These are phyloP conservation scores for Thymallus thymallus DNA, from an alignment of 2,113 vertebrate genomes.

Conservation along the genomic window DNA sequence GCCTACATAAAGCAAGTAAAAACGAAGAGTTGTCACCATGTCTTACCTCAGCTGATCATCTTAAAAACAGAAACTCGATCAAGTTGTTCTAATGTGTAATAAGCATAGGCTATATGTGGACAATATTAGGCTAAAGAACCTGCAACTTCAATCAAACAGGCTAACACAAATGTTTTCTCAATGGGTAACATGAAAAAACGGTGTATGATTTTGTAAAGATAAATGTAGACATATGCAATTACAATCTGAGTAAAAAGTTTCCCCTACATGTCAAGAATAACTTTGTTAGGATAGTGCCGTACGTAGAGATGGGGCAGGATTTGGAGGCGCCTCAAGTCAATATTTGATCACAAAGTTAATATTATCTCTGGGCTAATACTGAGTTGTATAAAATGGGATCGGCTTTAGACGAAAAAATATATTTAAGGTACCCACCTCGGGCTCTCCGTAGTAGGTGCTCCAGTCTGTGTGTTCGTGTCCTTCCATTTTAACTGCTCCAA, in stretches of 20 bases:
- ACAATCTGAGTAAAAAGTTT: slow-evolving; percentile 58
- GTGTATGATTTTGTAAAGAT: slow-evolving; percentile 11
- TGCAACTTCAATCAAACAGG: slow-evolving; percentile 47
- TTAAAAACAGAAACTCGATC: not conserved
- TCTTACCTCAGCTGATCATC: not conserved
- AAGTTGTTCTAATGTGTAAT: not conserved
- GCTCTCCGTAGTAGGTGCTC: slow-evolving; percentile 96
- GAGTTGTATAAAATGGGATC: slow-evolving; percentile 91
- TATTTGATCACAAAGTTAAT: slow-evolving; percentile 97
- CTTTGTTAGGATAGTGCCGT: slow-evolving; percentile 86
- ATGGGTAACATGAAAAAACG: slow-evolving; percentile 18
- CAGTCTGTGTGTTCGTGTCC: slow-evolving; percentile 97
- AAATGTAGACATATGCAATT: slow-evolving; percentile 10
- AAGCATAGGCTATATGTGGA: no score
- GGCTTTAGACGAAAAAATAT: slow-evolving; percentile 77
- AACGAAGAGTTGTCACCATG: not conserved
- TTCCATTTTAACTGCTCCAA: slow-evolving; percentile 99
- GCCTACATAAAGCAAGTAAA: not conserved
- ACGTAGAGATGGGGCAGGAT: slow-evolving; percentile 91
- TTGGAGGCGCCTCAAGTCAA: slow-evolving; percentile 96
- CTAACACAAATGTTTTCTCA: slow-evolving; percentile 43
- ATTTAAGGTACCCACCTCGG: slow-evolving; percentile 89
- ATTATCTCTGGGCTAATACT: slow-evolving; percentile 94
- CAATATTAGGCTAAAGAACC: not conserved
- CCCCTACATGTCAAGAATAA: slow-evolving; percentile 78